Conservation (phyloP, 2,113 vertebrate species). For the Paratilapia polleni region DNA sequence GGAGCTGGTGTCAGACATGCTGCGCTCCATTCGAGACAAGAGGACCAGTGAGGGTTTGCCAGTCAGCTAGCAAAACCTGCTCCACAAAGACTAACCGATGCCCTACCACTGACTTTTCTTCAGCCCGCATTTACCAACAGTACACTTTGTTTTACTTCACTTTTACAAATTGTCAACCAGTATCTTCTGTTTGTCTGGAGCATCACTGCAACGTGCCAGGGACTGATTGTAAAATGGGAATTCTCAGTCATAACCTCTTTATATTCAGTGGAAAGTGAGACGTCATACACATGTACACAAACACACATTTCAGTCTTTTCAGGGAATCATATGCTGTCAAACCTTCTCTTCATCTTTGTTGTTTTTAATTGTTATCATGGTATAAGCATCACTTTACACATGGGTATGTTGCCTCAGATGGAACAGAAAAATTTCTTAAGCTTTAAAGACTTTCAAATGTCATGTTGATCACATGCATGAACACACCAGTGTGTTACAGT, state of each 20-base stretch:
- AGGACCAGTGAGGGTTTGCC: conserved; percentile 64
- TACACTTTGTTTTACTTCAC: conserved; percentile 26
- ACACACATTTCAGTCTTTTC: conserved; percentile 64
- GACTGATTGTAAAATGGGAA: conserved; percentile 27
- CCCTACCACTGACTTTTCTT: conserved; percentile 29
- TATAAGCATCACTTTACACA: conserved; percentile 41
- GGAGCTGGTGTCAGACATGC: conserved; percentile 79
- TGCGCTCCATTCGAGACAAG: conserved; percentile 68
- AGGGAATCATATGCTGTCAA: conserved; percentile 74
- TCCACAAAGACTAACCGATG: conserved; percentile 43
- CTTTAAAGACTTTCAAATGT: conserved; percentile 22
- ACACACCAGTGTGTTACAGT: conserved; percentile 18
- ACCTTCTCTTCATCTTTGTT: conserved; percentile 51
- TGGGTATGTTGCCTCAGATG: conserved; percentile 5
- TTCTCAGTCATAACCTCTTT: conserved; percentile 37
- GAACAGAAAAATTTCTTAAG: conserved; percentile 19
- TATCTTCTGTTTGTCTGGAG: conserved; percentile 30
- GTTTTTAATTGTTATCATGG: conserved; percentile 65
- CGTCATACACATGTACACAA: not conserved
- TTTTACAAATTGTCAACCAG: conserved; percentile 26
- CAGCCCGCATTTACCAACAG: conserved; percentile 28
- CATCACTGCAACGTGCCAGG: not conserved
- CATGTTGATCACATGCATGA: conserved; percentile 10
- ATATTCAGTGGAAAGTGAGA: conserved; percentile 30
- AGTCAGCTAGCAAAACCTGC: conserved; percentile 61